These are phyloP conservation scores for Euzetes globulus DNA, from an alignment of 2,888 invertebrate genomes.

Conservation along the genomic window DNA sequence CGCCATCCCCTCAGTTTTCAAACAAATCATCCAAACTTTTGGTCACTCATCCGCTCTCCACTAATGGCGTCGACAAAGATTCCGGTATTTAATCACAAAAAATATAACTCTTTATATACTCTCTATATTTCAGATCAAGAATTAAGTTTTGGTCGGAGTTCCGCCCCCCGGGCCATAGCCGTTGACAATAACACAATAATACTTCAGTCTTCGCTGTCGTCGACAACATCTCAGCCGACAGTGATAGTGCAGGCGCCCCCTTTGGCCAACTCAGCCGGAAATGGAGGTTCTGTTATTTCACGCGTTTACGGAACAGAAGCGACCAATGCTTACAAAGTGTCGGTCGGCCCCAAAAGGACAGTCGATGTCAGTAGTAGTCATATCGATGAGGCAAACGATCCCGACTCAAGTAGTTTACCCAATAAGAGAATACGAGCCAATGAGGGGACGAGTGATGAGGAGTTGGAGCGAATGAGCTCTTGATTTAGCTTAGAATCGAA, in stretches of 20 bases:
- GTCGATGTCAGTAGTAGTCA: not conserved
- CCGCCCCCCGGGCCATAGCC: constrained; percentile 35
- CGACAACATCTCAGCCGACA: constrained; percentile 38
- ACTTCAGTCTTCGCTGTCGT: constrained; percentile 26
- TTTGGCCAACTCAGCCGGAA: constrained; percentile 1
- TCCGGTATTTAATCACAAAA: not conserved
- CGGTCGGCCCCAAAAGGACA: not conserved
- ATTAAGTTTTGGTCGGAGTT: not conserved
- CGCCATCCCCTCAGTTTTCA: constrained; percentile 22
- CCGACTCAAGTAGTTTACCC: constrained; percentile 3
- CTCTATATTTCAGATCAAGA: not conserved
- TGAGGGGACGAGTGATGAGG: not conserved
- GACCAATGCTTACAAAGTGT: constrained; percentile 3
- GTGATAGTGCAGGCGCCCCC: constrained; percentile 41
- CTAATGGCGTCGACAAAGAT: constrained; percentile 27
- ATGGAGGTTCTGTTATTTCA: constrained; percentile 29
- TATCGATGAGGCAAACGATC: not conserved
- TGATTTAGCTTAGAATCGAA: constrained; percentile 11
- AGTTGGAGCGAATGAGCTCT: constrained; percentile 10
- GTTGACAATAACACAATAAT: constrained; percentile 36
- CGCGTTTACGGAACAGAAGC: constrained; percentile 30
- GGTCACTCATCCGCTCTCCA: constrained; percentile 17
- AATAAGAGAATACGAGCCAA: not conserved
- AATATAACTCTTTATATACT: not conserved
- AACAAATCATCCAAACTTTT: constrained; percentile 11